Evolutionary conservation across 2,113 vertebrate species (phyloP).

Genomic region (Marmota monax): DNA sequence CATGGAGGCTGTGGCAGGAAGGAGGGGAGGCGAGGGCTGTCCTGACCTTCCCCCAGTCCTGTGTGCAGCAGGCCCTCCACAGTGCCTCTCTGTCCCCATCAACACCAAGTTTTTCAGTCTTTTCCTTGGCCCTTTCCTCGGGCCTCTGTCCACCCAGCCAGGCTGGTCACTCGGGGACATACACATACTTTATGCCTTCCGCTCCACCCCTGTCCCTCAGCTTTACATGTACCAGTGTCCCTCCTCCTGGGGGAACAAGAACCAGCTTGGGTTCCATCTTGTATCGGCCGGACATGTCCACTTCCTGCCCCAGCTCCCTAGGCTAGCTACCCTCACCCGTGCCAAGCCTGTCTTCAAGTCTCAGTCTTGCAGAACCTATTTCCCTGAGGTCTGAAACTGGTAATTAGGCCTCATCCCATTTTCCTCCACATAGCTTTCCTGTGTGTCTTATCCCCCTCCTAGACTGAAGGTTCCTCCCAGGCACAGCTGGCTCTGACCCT

Average conservation of each 20-base stretch:
- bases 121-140: neutral
- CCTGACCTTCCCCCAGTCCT: neutral
- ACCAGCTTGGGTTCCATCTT: neutral
- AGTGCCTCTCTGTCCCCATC: neutral
- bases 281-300: neutral
- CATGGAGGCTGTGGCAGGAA: neutral
- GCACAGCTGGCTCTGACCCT: neutral
- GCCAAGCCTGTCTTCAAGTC: neutral
- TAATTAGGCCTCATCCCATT: neutral
- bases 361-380: slow-evolving; percentile 57
- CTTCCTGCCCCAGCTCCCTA: neutral
- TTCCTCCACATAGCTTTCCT: slow-evolving; percentile 28
- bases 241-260: neutral
- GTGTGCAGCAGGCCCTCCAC: neutral
- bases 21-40: neutral
- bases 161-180: neutral
- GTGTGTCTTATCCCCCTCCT: slow-evolving; percentile 1
- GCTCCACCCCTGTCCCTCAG: neutral
- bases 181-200: neutral
- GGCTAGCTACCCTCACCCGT: neutral
- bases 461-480: neutral
- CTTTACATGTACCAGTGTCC: neutral
- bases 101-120: neutral
- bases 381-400: neutral
- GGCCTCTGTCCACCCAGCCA: neutral